These are phyloP conservation scores for Pyrochroa serraticornis DNA, from an alignment of 2,888 invertebrate species.

Conservation along the genomic window DNA sequence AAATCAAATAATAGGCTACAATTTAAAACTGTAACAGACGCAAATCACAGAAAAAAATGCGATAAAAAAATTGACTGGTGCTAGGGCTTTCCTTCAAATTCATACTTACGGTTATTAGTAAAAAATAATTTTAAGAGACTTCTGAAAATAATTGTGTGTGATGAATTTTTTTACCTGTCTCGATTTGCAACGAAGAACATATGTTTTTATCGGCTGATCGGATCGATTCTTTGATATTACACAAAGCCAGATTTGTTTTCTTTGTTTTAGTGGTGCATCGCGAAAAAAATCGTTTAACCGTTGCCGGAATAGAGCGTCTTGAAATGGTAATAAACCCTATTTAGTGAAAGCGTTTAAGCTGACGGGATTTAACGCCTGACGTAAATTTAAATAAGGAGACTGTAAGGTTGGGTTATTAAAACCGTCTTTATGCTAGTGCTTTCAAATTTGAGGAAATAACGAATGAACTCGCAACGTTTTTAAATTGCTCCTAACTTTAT, in stretches of 20 bases:
- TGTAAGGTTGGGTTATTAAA: neutral
- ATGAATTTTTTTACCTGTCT: too few species aligned
- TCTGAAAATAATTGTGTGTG: too few species aligned
- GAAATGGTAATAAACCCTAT: neutral
- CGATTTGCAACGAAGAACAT: too few species aligned
- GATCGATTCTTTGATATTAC: neutral
- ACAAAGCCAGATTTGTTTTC: neutral
- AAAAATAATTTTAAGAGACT: too few species aligned
- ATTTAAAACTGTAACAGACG: too few species aligned
- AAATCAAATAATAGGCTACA: too few species aligned
- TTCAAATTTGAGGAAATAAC: neutral
- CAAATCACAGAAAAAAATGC: too few species aligned
- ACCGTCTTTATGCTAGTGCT: neutral
- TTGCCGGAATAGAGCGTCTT: neutral
- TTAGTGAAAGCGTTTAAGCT: neutral
- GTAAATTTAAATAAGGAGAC: slow-evolving; percentile 2
- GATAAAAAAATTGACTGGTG: too few species aligned
- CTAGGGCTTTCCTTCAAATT: too few species aligned
- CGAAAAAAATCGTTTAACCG: neutral
- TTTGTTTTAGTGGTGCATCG: too few species aligned
- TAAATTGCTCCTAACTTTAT: neutral
- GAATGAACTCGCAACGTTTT: neutral
- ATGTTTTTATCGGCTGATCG: too few species aligned
- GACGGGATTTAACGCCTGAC: neutral
- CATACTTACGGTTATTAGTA: too few species aligned